Base-by-base conservation (phyloP, 2,113 vertebrate species). In the Hippocampus comes region DNA sequence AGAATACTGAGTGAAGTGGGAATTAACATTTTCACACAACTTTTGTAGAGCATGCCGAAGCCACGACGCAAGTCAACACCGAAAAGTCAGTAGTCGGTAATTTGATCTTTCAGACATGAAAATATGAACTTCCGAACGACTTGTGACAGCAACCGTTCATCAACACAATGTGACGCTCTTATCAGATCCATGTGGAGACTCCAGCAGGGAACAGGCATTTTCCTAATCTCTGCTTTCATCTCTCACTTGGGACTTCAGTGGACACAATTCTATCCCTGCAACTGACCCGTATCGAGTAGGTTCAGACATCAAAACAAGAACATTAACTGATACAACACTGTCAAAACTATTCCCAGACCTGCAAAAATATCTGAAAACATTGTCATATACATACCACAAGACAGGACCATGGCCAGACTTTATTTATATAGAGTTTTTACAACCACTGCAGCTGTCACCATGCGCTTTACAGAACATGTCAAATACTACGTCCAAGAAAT, bases 161-260 rank as follows among this genome's bases (percentile, higher is more conserved):
- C 84, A 85, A 65, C 68, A 77, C 70, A 68, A 71, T 82, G 75
- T 82, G 84, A 65, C 25, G 27, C 72, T 78, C 82, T 83, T 87
- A 90, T 91, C 88, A 88, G 86, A 90, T 88, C 78, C 81, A 87
- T 76, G 73, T 80, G 64, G 75, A 84, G 77, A 83, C 80, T 81
- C 71, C 67, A 65, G 74, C 72, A 74, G 77, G 76, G 76, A 85
- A 75, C 80, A 74, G 80, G 76, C 72, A 74, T 87, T 84, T 86
- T 80, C 73, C 66, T 75, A 77, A 82, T 82, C 68, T 67, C 66
- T 72, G 76, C 67, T 20, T 71, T 70, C 76, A 70, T 81, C 79
- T 75, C 66, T 85, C 78, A 73, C 67, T 68, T 51, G 23, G 77
- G 67, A 34, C 30, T 77, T 78, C 75, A 78, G 66, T 48, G 30